These are phyloP conservation scores for Schizopygopsis malacanthus DNA, from an alignment of 2,797 vertebrate genomes.

Conservation along the genomic window DNA sequence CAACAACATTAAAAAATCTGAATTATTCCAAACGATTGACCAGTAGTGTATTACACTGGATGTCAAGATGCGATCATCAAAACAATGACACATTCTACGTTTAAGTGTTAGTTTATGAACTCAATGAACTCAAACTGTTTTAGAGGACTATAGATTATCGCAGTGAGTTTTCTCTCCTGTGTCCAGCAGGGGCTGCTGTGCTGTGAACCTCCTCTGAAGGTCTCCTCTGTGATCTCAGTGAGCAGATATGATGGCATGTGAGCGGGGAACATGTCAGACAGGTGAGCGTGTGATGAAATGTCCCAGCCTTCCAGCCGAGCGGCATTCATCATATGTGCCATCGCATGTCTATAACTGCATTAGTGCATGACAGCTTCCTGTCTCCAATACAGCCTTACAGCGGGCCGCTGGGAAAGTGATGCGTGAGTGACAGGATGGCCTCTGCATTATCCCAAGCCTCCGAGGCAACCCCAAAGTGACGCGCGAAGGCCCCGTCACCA, in stretches of 20 bases:
- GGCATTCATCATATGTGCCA: slow-evolving; percentile 45
- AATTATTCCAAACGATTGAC: not conserved
- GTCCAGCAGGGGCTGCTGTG: slow-evolving; percentile 42
- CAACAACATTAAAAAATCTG: not conserved
- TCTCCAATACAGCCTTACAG: slow-evolving; percentile 74
- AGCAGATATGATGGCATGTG: slow-evolving; percentile 27
- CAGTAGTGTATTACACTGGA: not conserved
- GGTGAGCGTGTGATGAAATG: slow-evolving; percentile 44
- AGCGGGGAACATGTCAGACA: slow-evolving; percentile 21
- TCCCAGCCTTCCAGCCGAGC: slow-evolving; percentile 26
- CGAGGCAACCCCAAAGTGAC: slow-evolving; percentile 53
- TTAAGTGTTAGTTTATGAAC: not conserved
- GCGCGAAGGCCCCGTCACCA: slow-evolving; percentile 44
- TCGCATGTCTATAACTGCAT: not conserved
- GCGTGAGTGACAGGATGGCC: slow-evolving; percentile 66
- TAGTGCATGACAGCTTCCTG: slow-evolving; percentile 35
- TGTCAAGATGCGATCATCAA: not conserved
- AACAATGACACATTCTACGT: not conserved
- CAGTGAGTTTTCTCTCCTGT: not conserved
- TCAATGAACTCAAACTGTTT: not conserved
- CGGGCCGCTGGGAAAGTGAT: slow-evolving; percentile 74
- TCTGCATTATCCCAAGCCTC: slow-evolving; percentile 45
- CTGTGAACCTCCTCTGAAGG: not conserved
- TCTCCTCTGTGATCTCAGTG: not conserved
- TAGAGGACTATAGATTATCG: not conserved